Base-by-base conservation (phyloP, 2,113 vertebrate genomes). In the Pteropus alecto region DNA sequence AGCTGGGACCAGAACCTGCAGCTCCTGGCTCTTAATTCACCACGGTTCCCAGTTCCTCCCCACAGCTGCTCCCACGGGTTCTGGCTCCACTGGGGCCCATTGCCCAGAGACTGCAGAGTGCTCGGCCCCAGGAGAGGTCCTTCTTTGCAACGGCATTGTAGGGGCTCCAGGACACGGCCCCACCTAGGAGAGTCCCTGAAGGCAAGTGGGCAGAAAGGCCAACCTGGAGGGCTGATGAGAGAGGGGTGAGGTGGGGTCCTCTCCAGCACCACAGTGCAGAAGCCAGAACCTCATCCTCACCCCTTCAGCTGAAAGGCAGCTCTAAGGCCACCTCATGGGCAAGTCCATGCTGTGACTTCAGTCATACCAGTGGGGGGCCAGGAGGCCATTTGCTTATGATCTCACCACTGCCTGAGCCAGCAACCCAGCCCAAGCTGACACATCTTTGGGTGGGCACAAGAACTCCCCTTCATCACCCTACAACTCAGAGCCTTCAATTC, bases 1-100 rank as follows among this genome's bases (percentile, higher is more conserved):
- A 58, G 16, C 30, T 7, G 0, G 0, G 38, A 15, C 26, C 21
- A 12, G 38, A 83, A 43, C 5, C 46, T 0, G 0, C 0, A 12
- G 46, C 61, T 63, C 38, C 58, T 4, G 7, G 5, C 8, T 30
- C 61, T 30, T 0, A 1, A 14, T 12, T 61, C 51, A 8, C 43
- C 48, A 3, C 1, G 0, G 3, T 43, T 22, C 35, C 16, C 35
- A 1, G 28, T n/a, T 7, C 86, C 48, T 43, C 61, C 46, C 22
- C 13, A 4, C 22, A 43, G 77, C 61, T 3, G 7, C 21, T 2
- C 28, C 35, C 88, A 58, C 0, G 46, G 30, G 85, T 10, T 54
- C 67, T 35, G 90, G 85, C n/a, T 84, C 60, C 26, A 4, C 12
- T 5, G 19, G 65, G 58, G 6, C 56, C 88, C 54, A 33, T 18